Base-by-base conservation (phyloP, 2,888 invertebrate genomes). In the Pristionchus japonicus region DNA sequence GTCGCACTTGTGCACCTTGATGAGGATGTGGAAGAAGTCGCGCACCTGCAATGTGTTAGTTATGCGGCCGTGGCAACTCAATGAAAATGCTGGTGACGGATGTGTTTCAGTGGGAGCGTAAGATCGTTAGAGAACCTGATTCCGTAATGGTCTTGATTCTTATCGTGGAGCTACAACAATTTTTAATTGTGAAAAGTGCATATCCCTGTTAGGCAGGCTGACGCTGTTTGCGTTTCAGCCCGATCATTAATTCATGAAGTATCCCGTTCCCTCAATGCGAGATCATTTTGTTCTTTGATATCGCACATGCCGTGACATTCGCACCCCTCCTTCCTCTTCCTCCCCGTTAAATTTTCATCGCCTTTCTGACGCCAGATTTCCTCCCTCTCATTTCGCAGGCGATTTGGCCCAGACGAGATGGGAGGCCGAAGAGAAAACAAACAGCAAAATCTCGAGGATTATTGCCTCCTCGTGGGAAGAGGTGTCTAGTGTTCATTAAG, bases 1-100 rank as follows among this genome's bases (percentile, higher is more conserved):
- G 80, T 92, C 92, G 74, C 92, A 91, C 86, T 91, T 91, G 88
- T 92, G 92, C 31, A 92, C 90, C 89, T 92, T 92, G 77, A 92
- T 91, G 27, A 92, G 89, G 57, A 90, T 89, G 86, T 92, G 91
- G 15, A 92, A 88, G 87, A 92, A 92, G 87, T 92, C 91, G n/a
- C 91, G 90, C 3, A 92, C 91, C 89, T 91, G 52, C 3, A 85
- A 89, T 15, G 34, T n/a, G n/a, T n/a, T n/a, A n/a, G n/a, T n/a
- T n/a, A n/a, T n/a, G n/a, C n/a, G n/a, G n/a, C n/a, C n/a, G n/a
- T n/a, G n/a, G n/a, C n/a, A n/a, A n/a, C n/a, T n/a, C 31, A 64
- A n/a, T 7, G 57, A 23, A 64, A 17, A 15, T 3, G 31, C 64
- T 31, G 11, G 64, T 7, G n/a, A 20, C 20, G 64, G 9, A 34